phyloP scores from a whole-genome alignment of 1,140 invertebrate genomes.

The Drosophila serrata region DNA sequence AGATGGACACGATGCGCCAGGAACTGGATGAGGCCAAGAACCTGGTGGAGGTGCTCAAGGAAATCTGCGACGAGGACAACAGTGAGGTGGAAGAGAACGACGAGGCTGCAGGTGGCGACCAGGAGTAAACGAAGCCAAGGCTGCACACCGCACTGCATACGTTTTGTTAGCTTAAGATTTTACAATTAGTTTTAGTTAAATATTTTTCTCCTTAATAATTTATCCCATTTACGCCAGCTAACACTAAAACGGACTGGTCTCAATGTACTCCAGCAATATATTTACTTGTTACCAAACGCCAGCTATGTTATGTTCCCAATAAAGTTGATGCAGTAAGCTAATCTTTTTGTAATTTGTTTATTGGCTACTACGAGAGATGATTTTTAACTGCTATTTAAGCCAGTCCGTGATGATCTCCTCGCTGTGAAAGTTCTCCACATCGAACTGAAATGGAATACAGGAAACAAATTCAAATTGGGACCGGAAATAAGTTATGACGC shows the following conservation, averaged over 20 bases:
- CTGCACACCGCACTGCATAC: constrained; percentile 28
- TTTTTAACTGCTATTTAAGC: constrained; percentile 48
- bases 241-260: constrained; percentile 59
- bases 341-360: neutral
- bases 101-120: constrained; percentile 19
- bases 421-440: constrained; percentile 69
- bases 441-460: constrained; percentile 55
- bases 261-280: constrained; percentile 60
- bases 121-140: constrained; percentile 20
- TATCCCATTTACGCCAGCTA: constrained; percentile 37
- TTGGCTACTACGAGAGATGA: neutral
- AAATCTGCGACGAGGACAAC: constrained; percentile 85
- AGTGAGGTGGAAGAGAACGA: constrained; percentile 50
- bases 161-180: constrained; percentile 51
- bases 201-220: constrained; percentile 35
- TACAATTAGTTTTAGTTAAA: constrained; percentile 58
- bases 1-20: constrained; percentile 88
- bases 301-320: constrained; percentile 61
- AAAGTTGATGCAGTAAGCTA: constrained; percentile 46
- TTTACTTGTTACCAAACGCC: constrained; percentile 60
- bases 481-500: too few species aligned
- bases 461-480: neutral
- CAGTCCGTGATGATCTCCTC: constrained; percentile 83
- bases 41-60: constrained; percentile 88
- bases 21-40: constrained; percentile 88